Evolutionary conservation across 2,113 vertebrate genomes (phyloP).

Genomic region (Castor canadensis): DNA sequence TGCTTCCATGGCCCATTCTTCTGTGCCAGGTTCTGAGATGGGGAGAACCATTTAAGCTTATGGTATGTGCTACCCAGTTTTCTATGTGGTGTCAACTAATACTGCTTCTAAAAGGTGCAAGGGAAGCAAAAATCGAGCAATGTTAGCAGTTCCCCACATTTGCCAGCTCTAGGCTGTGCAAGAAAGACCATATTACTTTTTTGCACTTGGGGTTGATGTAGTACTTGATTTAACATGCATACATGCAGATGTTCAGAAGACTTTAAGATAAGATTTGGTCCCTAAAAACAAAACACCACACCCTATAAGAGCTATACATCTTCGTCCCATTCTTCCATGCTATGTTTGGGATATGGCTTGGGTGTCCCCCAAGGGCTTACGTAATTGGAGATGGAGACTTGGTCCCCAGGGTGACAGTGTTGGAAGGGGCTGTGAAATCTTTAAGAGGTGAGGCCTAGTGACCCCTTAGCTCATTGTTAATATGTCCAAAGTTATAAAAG

Average conservation of each 20-base stretch:
- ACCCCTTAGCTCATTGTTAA: no score
- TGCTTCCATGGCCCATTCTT: neutral
- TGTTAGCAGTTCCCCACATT: neutral
- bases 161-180: neutral
- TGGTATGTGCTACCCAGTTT: neutral
- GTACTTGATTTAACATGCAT: neutral
- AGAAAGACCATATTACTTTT: slow-evolving; percentile 27
- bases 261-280: neutral
- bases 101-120: slow-evolving; percentile 10
- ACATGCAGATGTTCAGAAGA: neutral
- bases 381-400: neutral
- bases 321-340: neutral
- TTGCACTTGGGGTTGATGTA: neutral
- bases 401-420: no score
- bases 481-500: neutral
- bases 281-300: neutral
- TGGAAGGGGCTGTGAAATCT: no score
- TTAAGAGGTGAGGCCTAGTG: neutral
- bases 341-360: neutral
- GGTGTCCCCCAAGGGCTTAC: neutral
- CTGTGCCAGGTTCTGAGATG: neutral
- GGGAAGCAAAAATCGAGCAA: neutral
- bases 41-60: neutral
- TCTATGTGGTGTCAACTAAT: neutral
- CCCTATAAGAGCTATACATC: neutral